Evolutionary conservation across 2,113 vertebrate species (phyloP).

Genomic region (Picathartes gymnocephalus): DNA sequence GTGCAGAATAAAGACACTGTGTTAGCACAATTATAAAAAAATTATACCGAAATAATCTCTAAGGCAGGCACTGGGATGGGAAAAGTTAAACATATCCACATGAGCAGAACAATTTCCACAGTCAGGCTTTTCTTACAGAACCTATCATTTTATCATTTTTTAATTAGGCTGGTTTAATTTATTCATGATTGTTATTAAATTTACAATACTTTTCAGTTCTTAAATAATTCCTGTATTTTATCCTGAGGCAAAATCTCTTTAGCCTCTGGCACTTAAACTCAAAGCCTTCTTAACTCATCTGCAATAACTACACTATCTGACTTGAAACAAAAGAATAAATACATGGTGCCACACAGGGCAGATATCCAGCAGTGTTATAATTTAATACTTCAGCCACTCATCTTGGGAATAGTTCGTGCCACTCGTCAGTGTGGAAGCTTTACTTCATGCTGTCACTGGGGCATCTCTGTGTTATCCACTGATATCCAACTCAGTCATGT

Average conservation of each 20-base stretch:
- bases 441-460: neutral
- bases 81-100: neutral
- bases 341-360: neutral
- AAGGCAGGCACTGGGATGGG: neutral
- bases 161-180: slow-evolving; percentile 37
- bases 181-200: slow-evolving; percentile 62
- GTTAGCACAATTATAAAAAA: neutral
- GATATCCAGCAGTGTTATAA: neutral
- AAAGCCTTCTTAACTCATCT: slow-evolving; percentile 5
- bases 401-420: neutral
- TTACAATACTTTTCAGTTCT: slow-evolving; percentile 38
- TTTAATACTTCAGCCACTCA: neutral
- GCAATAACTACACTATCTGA: neutral
- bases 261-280: slow-evolving; percentile 40
- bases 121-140: neutral
- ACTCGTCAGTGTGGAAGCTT: neutral
- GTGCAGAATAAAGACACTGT: neutral
- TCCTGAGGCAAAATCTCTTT: slow-evolving; percentile 41
- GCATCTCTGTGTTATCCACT: neutral
- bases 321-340: slow-evolving; percentile 12
- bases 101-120: neutral
- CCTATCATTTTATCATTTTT: slow-evolving; percentile 32
- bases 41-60: rapidly evolving
- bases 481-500: neutral
- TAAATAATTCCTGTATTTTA: slow-evolving; percentile 62